A percentile compares a stretch with the other conserved stretches of the same genome.
These are phyloP conservation scores for Tupiocoris notatus DNA, from an alignment of 2,888 invertebrate species.

Conservation along the genomic window DNA sequence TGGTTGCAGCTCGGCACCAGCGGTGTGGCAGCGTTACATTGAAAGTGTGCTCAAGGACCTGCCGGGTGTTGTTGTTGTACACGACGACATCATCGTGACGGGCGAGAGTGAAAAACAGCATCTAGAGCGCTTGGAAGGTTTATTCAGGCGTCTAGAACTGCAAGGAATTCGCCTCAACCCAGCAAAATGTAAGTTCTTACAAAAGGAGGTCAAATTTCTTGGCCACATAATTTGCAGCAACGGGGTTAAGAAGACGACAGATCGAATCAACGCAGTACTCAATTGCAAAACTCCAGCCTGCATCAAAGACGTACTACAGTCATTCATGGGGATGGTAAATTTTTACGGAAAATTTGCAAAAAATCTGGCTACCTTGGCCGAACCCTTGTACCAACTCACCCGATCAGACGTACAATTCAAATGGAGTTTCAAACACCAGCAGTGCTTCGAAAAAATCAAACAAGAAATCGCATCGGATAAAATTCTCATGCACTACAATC, in stretches of 20 bases:
- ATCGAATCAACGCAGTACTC: conserved; percentile 4
- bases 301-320: conserved; percentile 7
- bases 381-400: conserved; percentile 21
- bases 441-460: conserved; percentile 19
- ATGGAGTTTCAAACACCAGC: conserved; percentile 2
- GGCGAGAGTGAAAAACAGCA: not conserved
- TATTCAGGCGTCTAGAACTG: not conserved
- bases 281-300: conserved; percentile 8
- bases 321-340: conserved; percentile 29
- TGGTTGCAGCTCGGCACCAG: conserved; percentile 6
- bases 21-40: conserved; percentile 14
- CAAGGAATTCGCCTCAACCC: conserved; percentile 2
- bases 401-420: conserved; percentile 5
- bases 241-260: conserved; percentile 19
- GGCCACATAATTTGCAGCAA: conserved; percentile 16
- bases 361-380: conserved; percentile 3
- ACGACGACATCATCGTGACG: too few species aligned
- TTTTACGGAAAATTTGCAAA: conserved; percentile 24
- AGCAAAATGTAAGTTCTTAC: too few species aligned
- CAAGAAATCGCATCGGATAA: conserved; percentile 6
- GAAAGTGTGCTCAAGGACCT: conserved; percentile 2
- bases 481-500: conserved; percentile 4
- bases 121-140: not conserved
- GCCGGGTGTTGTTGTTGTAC: not conserved
- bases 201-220: conserved; percentile 9